phyloP scores from a whole-genome alignment of 2,797 vertebrate species.

The Rhynchonycteris naso region DNA sequence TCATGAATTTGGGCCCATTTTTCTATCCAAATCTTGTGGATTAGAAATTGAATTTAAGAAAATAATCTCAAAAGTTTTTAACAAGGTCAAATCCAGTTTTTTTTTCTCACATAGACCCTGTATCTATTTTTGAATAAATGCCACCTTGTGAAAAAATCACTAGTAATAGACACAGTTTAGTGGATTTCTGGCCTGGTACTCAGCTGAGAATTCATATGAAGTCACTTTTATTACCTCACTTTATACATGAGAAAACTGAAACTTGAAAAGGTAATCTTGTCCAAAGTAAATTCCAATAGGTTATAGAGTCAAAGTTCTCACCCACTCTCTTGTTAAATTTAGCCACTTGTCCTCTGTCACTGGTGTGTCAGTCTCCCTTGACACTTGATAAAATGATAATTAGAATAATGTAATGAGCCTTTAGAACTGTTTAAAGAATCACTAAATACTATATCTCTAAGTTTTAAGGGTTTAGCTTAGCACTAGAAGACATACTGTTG shows the following conservation, averaged over 20 bases:
- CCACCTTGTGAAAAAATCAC: constrained; percentile 33
- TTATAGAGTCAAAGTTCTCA: neutral
- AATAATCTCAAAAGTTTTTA: neutral
- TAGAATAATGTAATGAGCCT: neutral
- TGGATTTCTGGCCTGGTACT: neutral
- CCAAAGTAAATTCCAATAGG: neutral
- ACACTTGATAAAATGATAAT: neutral
- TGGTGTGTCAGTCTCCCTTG: neutral
- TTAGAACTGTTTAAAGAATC: neutral
- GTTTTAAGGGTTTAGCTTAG: neutral
- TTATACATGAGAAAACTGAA: constrained; percentile 29
- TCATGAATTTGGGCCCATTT: neutral
- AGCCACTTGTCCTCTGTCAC: neutral
- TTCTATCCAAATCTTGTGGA: neutral
- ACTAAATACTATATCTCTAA: neutral
- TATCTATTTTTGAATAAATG: constrained; percentile 2
- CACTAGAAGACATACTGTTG: neutral
- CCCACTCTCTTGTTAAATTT: neutral
- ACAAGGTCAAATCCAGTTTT: constrained; percentile 18
- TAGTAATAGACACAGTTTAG: neutral
- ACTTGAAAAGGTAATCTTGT: neutral
- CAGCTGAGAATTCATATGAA: neutral
- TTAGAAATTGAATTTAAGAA: constrained; percentile 15
- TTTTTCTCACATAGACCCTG: neutral
- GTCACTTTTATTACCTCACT: neutral